phyloP scores from a whole-genome alignment of 2,888 invertebrate species.

The Chrysolina americana region DNA sequence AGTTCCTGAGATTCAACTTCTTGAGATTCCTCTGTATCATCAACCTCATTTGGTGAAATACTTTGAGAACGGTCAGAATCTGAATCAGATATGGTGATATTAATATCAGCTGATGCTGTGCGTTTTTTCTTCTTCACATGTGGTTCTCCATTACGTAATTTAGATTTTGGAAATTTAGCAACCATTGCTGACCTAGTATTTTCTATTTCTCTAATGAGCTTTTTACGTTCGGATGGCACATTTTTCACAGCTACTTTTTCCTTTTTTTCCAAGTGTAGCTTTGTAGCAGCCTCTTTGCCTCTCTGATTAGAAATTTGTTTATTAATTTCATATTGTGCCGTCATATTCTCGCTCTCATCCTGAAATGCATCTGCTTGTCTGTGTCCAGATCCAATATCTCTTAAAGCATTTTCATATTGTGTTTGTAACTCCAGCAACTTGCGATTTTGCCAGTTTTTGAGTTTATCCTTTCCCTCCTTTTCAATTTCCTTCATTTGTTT shows the following conservation, averaged over 20 bases:
- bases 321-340: slow-evolving; percentile 47
- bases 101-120: slow-evolving; percentile 49
- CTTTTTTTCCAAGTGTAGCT: slow-evolving; percentile 63
- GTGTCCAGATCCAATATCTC: slow-evolving; percentile 72
- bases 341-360: slow-evolving; percentile 60
- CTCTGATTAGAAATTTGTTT: slow-evolving; percentile 64
- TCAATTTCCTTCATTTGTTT: slow-evolving; percentile 71
- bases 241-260: slow-evolving; percentile 56
- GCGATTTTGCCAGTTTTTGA: slow-evolving; percentile 72
- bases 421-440: slow-evolving; percentile 71
- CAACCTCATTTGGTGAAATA: neutral
- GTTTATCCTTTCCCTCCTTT: slow-evolving; percentile 70
- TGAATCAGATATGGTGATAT: slow-evolving; percentile 52
- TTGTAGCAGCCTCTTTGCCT: slow-evolving; percentile 66
- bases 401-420: slow-evolving; percentile 71
- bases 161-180: slow-evolving; percentile 25
- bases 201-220: slow-evolving; percentile 69
- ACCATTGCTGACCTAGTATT: slow-evolving; percentile 58
- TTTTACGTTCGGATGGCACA: slow-evolving; percentile 60
- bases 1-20: slow-evolving; percentile 28
- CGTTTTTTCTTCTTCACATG: slow-evolving; percentile 31
- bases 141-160: slow-evolving; percentile 12
- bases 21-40: neutral
- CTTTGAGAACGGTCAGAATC: slow-evolving; percentile 22
- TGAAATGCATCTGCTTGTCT: slow-evolving; percentile 67